phyloP scores from a whole-genome alignment of 2,888 invertebrate species.

The Patella depressa region DNA sequence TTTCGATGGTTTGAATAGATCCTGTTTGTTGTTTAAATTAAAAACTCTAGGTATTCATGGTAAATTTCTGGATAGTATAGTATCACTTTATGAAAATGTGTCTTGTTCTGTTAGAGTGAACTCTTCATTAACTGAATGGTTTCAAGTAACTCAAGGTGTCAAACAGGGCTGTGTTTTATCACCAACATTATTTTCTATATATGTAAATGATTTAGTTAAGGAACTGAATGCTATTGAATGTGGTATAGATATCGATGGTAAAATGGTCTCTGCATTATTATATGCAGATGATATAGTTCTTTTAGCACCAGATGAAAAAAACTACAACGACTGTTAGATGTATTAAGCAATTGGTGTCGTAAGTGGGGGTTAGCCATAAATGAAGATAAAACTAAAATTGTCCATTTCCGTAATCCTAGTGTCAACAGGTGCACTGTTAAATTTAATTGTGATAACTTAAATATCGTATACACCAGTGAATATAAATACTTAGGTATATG shows the following conservation, averaged over 20 bases:
- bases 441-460: background rate
- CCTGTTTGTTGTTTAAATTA: too few relatives aligned
- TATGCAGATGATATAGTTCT: slow-evolving; percentile 6
- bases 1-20: too few relatives aligned
- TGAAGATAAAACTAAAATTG: slow-evolving; percentile 10
- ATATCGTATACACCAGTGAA: background rate
- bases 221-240: slow-evolving; percentile 17
- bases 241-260: slow-evolving; percentile 3
- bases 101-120: slow-evolving; percentile 7
- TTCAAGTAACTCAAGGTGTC: slow-evolving; percentile 19
- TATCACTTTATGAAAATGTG: slow-evolving; percentile 15
- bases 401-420: background rate
- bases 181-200: slow-evolving; percentile 27
- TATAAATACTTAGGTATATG: slow-evolving; percentile 8
- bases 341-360: background rate
- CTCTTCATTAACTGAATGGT: slow-evolving; percentile 13
- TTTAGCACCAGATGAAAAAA: slow-evolving; percentile 9
- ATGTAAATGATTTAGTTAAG: slow-evolving; percentile 25
- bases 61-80: slow-evolving; percentile 21
- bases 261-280: background rate
- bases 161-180: slow-evolving; percentile 27
- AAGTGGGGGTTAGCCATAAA: background rate
- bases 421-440: background rate
- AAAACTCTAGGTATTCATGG: slow-evolving; percentile 16
- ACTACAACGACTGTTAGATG: background rate